Conservation (phyloP, 2,888 invertebrate species). For the Lochmaea crataegi region DNA sequence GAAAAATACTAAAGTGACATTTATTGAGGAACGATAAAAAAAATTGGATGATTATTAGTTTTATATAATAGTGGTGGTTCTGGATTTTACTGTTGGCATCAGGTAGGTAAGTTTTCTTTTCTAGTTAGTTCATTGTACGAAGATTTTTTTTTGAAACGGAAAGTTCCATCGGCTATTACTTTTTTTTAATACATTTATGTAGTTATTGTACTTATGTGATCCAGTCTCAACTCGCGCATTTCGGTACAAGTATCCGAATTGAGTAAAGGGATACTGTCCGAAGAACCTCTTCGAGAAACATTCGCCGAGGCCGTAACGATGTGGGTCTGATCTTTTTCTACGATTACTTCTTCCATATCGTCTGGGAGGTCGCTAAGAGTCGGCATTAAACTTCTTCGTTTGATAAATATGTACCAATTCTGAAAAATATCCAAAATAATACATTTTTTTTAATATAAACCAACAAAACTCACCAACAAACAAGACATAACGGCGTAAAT, state of each 20-base stretch:
- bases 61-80: too few species aligned
- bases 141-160: not conserved
- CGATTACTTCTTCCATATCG: constrained; percentile 47
- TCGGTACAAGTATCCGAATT: constrained; percentile 61
- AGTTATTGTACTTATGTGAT: constrained; percentile 67
- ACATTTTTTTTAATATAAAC: constrained; percentile 10
- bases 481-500: constrained; percentile 71
- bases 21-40: too few species aligned
- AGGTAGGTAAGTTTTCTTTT: too few species aligned
- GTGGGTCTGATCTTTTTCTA: constrained; percentile 50
- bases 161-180: not conserved
- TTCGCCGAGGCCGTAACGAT: constrained; percentile 46
- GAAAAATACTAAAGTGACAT: too few species aligned
- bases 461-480: constrained; percentile 67
- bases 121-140: too few species aligned
- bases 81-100: too few species aligned
- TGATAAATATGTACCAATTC: constrained; percentile 64
- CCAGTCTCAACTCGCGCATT: constrained; percentile 64
- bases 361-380: constrained; percentile 47
- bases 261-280: constrained; percentile 62
- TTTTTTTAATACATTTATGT: constrained; percentile 54
- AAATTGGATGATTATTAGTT: too few species aligned
- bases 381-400: constrained; percentile 61
- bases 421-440: constrained; percentile 44
- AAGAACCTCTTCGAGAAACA: constrained; percentile 56